Evolutionary conservation across 2,797 vertebrate genomes (phyloP).

Genomic region (Acanthopagrus latus): DNA sequence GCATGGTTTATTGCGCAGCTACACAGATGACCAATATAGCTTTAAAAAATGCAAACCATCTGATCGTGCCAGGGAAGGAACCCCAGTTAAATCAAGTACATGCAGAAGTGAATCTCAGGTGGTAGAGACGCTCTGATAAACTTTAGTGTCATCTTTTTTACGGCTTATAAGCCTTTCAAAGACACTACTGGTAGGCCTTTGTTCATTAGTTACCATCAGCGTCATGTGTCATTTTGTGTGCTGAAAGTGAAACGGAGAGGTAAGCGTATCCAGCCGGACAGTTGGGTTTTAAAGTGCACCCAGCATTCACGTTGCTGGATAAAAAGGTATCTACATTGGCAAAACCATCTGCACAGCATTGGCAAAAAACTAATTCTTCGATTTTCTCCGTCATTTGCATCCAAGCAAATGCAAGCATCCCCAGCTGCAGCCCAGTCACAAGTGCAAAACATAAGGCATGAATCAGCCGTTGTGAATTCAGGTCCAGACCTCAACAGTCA

Average conservation of each 20-base stretch:
- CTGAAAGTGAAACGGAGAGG: not conserved
- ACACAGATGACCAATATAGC: not conserved
- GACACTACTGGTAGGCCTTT: not conserved
- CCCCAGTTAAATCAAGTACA: not conserved
- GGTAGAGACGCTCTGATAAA: not conserved
- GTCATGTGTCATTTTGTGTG: not conserved
- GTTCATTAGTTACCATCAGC: not conserved
- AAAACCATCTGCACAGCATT: not conserved
- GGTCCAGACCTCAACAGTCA: constrained; percentile 63
- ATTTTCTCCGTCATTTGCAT: constrained; percentile 1
- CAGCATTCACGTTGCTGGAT: not conserved
- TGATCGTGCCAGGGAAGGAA: accelerated
- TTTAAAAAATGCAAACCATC: not conserved
- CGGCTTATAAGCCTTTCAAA: too few species aligned
- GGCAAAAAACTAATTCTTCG: not conserved
- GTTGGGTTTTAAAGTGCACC: not conserved
- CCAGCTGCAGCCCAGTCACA: constrained; percentile 44
- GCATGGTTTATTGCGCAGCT: too few species aligned
- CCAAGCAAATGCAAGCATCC: constrained; percentile 58
- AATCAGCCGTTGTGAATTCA: constrained; percentile 28
- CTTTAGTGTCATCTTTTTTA: not conserved
- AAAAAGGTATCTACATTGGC: not conserved
- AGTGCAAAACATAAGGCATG: constrained; percentile 57
- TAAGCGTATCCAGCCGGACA: not conserved
- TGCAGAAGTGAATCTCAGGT: not conserved